Evolutionary conservation across 1,140 invertebrate species (phyloP).

Genomic region (Drosophila prosaltans): DNA sequence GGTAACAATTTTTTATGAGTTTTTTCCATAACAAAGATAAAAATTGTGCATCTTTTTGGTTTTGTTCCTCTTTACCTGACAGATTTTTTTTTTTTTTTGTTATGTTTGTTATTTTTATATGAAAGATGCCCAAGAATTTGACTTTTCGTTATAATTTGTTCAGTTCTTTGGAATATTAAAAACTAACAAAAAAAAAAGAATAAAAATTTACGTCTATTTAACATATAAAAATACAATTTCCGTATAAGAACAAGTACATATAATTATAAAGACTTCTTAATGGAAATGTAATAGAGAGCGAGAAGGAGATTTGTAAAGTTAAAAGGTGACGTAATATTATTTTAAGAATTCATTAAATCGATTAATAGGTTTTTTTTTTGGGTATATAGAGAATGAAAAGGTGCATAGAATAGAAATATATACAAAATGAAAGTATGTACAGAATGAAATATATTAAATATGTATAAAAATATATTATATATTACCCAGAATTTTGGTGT

Average conservation of each 20-base stretch:
- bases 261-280: background rate
- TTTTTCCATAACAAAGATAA: conserved; percentile 55
- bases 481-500: too few relatives aligned
- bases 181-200: conserved; percentile 9
- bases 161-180: conserved; percentile 53
- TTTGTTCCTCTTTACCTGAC: conserved; percentile 29
- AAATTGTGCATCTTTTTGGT: conserved; percentile 46
- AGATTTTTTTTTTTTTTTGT: conserved; percentile 22
- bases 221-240: background rate
- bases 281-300: background rate
- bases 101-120: conserved; percentile 37
- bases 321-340: background rate
- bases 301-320: background rate
- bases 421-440: too few relatives aligned
- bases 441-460: too few relatives aligned
- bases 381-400: too few relatives aligned
- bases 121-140: conserved; percentile 58
- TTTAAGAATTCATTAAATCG: too few relatives aligned
- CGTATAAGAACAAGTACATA: background rate
- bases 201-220: background rate
- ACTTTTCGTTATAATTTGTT: conserved; percentile 76
- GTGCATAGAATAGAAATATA: too few relatives aligned
- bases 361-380: too few relatives aligned
- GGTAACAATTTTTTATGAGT: conserved; percentile 80
- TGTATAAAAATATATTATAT: too few relatives aligned